Base-by-base conservation (phyloP, 2,888 invertebrate genomes). In the Drosophila greeni region DNA sequence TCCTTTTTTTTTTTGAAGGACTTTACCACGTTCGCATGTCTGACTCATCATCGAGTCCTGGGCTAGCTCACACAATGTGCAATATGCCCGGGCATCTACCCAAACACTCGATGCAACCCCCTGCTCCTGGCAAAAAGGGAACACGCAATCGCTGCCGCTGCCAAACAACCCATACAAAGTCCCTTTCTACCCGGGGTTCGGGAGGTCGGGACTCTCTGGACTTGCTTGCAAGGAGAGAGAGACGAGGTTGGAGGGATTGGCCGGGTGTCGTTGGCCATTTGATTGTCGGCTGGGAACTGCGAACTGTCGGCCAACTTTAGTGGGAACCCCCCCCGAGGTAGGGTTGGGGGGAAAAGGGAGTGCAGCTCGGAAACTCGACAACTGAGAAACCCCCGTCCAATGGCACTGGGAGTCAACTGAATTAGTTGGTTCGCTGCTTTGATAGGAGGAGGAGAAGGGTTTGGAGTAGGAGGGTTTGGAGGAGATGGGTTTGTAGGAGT, bases 141-240 rank as follows among this genome's bases (percentile, higher is more conserved):
- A 65, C 66, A 65, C 66, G 65, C 65, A 62, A 62, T 64, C 66
- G 65, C 56, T 29, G 45, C 56, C 26, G 48, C 65, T 66, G 61
- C 40, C 65, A 66, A 64, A 66, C 65, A 66, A 66, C 66, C 66
- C 66, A 66, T 66, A 66, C 66, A 66, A 66, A 66, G 66, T 66
- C 66, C 47, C 66, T 33, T 64, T 23, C 42, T 11, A n/a, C 0
- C 24, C 12, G 9, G 42, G 23, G 20, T 20, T 7, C n/a, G 42
- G 23, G n/a, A n/a, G n/a, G 40, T 40, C 20, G 36, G 16, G 36
- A n/a, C n/a, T 40, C n/a, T 11, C 39, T 24, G 40, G 40, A 40
- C 23, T 24, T n/a, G 8, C 23, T 40, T n/a, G n/a, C 24, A 24
- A n/a, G 24, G 37, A 14, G 24, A 24, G 40, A 29, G 36, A n/a